Percentiles rank a stretch among this genome's conserved stretches.
phyloP scores from a whole-genome alignment of 2,113 vertebrate genomes.

The Phyllostomus discolor region DNA sequence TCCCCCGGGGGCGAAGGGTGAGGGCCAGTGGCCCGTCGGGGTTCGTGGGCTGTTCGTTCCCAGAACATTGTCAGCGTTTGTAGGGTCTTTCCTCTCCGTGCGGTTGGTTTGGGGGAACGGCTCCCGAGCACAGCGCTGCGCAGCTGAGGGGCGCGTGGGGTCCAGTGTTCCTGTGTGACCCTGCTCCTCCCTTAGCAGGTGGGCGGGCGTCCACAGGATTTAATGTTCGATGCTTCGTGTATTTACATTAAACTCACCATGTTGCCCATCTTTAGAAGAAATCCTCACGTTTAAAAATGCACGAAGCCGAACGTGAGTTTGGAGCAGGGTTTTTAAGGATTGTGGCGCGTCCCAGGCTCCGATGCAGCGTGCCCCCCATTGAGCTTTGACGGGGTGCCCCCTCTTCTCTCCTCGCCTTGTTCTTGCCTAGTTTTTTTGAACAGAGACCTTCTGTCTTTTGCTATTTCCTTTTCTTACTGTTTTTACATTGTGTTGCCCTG shows the following conservation, averaged over 20 bases:
- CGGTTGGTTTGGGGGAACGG: background rate
- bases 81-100: background rate
- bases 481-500: background rate
- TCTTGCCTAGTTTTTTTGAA: background rate
- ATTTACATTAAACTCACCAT: background rate
- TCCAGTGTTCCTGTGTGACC: background rate
- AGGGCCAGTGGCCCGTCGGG: background rate
- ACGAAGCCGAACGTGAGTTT: background rate
- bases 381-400: background rate
- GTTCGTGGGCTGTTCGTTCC: no score
- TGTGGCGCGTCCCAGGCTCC: no score
- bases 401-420: background rate
- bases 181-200: background rate
- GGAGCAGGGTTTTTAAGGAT: no score
- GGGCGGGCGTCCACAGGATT: background rate
- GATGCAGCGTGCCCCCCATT: background rate
- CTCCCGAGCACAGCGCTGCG: fast-evolving
- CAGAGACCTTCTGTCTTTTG: background rate
- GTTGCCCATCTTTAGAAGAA: background rate
- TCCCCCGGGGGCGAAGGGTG: background rate
- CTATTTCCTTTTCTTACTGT: background rate
- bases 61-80: background rate
- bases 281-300: background rate
- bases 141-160: background rate
- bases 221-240: background rate